These are phyloP conservation scores for Sitodiplosis mosellana DNA, from an alignment of 1,140 invertebrate species.

Conservation along the genomic window DNA sequence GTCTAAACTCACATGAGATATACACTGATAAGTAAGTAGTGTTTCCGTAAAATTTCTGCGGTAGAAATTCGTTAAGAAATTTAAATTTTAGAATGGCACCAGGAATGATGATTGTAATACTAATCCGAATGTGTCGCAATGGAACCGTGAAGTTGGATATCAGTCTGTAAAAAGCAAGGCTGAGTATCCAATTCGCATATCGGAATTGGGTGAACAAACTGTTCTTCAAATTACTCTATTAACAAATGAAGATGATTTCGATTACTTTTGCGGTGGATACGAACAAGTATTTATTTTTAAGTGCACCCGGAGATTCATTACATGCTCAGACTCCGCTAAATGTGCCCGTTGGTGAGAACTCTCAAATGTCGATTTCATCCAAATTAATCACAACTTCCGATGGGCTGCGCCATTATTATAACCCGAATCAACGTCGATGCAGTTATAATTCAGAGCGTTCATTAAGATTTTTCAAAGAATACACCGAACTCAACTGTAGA, in stretches of 20 bases:
- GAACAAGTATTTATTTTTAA: background rate
- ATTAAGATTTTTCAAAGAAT: slow-evolving; percentile 20
- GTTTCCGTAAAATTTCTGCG: background rate
- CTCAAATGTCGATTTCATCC: slow-evolving; percentile 31
- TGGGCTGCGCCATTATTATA: slow-evolving; percentile 27
- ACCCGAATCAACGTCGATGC: slow-evolving; percentile 17
- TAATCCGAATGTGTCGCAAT: background rate
- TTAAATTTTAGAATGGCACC: background rate
- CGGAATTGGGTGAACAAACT: background rate
- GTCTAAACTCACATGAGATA: background rate
- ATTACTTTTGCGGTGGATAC: background rate
- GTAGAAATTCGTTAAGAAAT: background rate
- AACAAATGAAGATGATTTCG: background rate
- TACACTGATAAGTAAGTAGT: background rate
- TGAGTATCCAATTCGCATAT: background rate
- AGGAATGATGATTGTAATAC: background rate
- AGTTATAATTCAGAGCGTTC: background rate
- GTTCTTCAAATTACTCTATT: background rate
- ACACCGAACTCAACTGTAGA: slow-evolving; percentile 41
- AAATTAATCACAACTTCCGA: slow-evolving; percentile 40
- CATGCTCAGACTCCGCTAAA: no score
- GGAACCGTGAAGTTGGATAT: background rate
- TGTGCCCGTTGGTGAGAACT: background rate
- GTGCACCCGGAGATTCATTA: background rate
- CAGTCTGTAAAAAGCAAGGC: background rate